Evolutionary conservation across 1,140 invertebrate genomes (phyloP).

Genomic region (Calliphora vicina): DNA sequence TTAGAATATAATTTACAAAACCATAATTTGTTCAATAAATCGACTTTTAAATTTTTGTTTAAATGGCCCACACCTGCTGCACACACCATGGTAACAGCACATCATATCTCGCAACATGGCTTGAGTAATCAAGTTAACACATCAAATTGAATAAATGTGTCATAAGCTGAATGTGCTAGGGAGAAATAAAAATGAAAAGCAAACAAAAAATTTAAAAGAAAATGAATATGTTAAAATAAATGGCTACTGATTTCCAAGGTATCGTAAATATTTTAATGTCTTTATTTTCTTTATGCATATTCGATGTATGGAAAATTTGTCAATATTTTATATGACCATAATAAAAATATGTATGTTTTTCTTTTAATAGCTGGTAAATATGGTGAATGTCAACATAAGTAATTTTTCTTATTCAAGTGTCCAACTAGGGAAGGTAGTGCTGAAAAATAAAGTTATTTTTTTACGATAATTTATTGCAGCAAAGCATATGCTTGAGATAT

Average conservation of each 20-base stretch:
- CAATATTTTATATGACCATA: too few species aligned
- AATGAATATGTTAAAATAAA: background rate
- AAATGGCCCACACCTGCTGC: background rate
- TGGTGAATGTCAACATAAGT: too few species aligned
- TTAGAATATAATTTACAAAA: slow-evolving; percentile 30
- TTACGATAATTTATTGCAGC: too few species aligned
- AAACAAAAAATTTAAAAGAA: background rate
- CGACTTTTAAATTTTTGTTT: background rate
- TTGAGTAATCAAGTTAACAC: slow-evolving; percentile 21
- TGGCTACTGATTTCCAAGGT: slow-evolving; percentile 12
- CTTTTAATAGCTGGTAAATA: too few species aligned
- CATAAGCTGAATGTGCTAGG: background rate
- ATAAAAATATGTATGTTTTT: too few species aligned
- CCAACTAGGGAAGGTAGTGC: too few species aligned
- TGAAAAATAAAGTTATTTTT: too few species aligned
- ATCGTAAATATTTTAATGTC: slow-evolving; percentile 22
- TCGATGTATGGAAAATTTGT: background rate
- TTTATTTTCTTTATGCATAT: background rate
- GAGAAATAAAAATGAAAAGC: background rate
- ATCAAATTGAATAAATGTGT: slow-evolving; percentile 32
- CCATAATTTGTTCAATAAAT: slow-evolving; percentile 31
- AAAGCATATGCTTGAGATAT: too few species aligned
- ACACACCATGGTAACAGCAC: too few species aligned
- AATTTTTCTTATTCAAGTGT: too few species aligned
- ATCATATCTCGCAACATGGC: background rate